These are phyloP conservation scores for Callipepla californica DNA, from an alignment of 2,113 vertebrate species.

Conservation along the genomic window DNA sequence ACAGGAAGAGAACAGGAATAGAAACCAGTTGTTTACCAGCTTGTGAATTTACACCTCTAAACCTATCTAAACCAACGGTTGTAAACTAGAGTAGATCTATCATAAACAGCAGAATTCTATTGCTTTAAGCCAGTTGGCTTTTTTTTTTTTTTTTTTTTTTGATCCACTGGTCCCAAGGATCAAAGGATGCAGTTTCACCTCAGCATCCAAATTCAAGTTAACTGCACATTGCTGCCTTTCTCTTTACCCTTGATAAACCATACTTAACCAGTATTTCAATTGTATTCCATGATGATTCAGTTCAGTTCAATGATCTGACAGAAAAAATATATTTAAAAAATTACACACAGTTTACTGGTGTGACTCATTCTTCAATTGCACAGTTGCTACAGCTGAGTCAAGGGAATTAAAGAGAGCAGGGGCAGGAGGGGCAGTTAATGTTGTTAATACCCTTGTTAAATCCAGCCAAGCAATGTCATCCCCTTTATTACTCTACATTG, in stretches of 20 bases:
- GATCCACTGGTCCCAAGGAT: neutral
- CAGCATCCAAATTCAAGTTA: neutral
- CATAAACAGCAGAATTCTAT: neutral
- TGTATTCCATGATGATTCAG: neutral
- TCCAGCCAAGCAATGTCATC: neutral
- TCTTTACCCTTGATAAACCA: neutral
- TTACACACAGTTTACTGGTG: neutral
- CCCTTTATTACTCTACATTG: neutral
- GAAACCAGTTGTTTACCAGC: neutral
- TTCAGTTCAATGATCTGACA: constrained; percentile 31
- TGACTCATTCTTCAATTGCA: constrained; percentile 19
- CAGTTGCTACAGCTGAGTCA: neutral
- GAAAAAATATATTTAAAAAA: neutral
- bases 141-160: neutral
- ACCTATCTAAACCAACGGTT: neutral
- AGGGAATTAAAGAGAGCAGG: neutral
- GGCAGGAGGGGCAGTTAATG: neutral
- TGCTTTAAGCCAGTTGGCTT: neutral
- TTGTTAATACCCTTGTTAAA: neutral
- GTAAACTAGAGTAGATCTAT: neutral
- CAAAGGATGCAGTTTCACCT: neutral
- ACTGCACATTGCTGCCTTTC: neutral
- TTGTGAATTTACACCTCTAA: neutral
- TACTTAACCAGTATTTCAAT: neutral
- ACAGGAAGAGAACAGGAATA: constrained; percentile 29